Evolutionary conservation across 1,140 invertebrate species (phyloP), one percentile per base, ranked within the genome.

Genomic region (Drosophila yakuba): DNA sequence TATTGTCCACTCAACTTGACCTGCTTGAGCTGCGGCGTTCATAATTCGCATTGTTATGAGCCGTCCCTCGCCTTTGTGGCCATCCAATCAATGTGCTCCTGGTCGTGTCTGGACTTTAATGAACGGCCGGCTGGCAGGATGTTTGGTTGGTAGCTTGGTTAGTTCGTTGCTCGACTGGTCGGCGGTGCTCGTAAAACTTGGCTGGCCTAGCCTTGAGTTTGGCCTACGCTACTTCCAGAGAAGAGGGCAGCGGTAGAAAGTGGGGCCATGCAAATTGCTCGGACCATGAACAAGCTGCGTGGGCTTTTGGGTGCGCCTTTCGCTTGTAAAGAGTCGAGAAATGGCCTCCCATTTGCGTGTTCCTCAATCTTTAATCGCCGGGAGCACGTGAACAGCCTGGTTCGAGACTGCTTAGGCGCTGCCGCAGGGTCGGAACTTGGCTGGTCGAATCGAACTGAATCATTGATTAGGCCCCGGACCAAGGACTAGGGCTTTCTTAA

Each of bases 1-100:
- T 86, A 86, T 86, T 88, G 82, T 88, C 71, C 82, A 73, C 59
- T 66, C 83, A 88, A 80, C 84, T 89, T 89, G 79, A 88, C 83
- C 83, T 67, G 67, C 67, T 57, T 56, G 64, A 60, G 75, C 63
- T 44, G 59, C 44, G 76, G 47, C 78, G 76, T 74, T 86, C 82
- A 86, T 86, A 86, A 86, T 78, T 74, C 78, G 57, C 69, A 86
- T 85, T 84, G 81, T 84, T 80, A 61, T 64, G 54, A 54, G 43
- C 58, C 39, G 4, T 32, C 57, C 45, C 44, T 32, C 43, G 43
- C 10, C 56, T 47, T 17, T 58, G 59, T 63, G 58, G 60, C 48
- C 69, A 51, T 45, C 61, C 55, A 78, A 81, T 72, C 82, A 69
- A 69, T 78, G 69, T 50, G 74, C 64, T 77, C 66, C 67, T 79